Conservation (phyloP, 2,113 vertebrate species). For the Lepidothrix coronata region DNA sequence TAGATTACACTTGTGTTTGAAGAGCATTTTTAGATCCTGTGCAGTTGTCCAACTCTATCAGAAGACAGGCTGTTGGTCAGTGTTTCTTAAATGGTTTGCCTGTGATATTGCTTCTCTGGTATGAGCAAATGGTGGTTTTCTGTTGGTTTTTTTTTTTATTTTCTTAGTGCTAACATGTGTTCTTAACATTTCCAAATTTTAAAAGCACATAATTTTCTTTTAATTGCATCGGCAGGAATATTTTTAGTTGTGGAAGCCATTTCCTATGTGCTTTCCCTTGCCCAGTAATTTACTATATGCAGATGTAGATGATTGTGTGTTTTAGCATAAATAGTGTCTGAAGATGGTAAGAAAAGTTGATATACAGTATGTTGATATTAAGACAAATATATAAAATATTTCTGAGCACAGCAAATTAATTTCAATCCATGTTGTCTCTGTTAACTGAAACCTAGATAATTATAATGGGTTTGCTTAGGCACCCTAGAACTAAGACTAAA, state of each 20-base stretch:
- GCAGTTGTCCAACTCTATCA: constrained; percentile 46
- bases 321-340: neutral
- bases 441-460: neutral
- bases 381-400: neutral
- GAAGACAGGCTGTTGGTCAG: neutral
- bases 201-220: neutral
- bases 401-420: neutral
- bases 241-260: neutral
- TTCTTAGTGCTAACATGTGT: neutral
- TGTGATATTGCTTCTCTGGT: neutral
- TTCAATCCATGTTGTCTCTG: neutral
- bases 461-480: neutral
- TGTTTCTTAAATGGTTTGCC: neutral
- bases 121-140: neutral
- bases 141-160: neutral
- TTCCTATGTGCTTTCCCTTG: neutral
- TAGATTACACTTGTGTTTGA: neutral
- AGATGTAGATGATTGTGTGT: neutral
- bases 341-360: neutral
- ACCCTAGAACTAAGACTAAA: neutral
- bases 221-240: neutral
- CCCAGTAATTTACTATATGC: neutral
- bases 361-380: neutral
- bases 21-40: neutral
- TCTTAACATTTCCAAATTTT: neutral